phyloP scores from a whole-genome alignment of 2,797 vertebrate genomes.

The Bovichtus diacanthus region DNA sequence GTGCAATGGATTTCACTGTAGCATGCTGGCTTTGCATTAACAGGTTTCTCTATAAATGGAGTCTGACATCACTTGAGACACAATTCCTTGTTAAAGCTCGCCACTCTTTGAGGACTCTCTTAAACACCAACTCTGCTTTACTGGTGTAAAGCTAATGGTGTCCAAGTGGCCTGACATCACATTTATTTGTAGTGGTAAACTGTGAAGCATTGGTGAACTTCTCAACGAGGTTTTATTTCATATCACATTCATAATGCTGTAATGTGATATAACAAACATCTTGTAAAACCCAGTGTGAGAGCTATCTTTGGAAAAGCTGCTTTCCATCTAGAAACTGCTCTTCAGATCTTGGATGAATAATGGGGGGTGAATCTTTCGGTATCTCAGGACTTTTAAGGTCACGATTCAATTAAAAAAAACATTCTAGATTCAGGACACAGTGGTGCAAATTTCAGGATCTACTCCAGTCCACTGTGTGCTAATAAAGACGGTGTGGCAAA shows the following conservation, averaged over 20 bases:
- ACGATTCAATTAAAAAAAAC: no score
- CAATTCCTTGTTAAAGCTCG: slow-evolving; percentile 35
- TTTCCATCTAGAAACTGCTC: slow-evolving; percentile 25
- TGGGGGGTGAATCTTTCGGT: no score
- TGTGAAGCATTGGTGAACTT: slow-evolving; percentile 1
- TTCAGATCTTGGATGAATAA: slow-evolving; percentile 38
- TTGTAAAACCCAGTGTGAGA: neutral
- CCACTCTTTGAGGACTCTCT: slow-evolving; percentile 24
- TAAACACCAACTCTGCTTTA: slow-evolving; percentile 38
- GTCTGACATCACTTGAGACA: slow-evolving; percentile 53
- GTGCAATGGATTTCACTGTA: slow-evolving; percentile 45
- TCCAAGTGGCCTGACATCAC: slow-evolving; percentile 50
- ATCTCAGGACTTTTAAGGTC: no score
- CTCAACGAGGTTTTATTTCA: slow-evolving; percentile 6
- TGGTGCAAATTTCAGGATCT: no score
- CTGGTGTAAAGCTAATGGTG: slow-evolving; percentile 46
- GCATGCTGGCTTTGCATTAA: slow-evolving; percentile 41
- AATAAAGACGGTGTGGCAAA: no score
- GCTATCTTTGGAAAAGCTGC: slow-evolving; percentile 28
- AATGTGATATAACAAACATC: slow-evolving; percentile 11
- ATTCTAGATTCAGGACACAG: no score
- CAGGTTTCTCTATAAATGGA: slow-evolving; percentile 64
- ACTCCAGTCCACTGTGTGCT: no score
- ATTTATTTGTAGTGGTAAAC: slow-evolving; percentile 25
- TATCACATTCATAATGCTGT: neutral